phyloP scores from a whole-genome alignment of 2,113 vertebrate species.

The Paradoxurus hermaphroditus region DNA sequence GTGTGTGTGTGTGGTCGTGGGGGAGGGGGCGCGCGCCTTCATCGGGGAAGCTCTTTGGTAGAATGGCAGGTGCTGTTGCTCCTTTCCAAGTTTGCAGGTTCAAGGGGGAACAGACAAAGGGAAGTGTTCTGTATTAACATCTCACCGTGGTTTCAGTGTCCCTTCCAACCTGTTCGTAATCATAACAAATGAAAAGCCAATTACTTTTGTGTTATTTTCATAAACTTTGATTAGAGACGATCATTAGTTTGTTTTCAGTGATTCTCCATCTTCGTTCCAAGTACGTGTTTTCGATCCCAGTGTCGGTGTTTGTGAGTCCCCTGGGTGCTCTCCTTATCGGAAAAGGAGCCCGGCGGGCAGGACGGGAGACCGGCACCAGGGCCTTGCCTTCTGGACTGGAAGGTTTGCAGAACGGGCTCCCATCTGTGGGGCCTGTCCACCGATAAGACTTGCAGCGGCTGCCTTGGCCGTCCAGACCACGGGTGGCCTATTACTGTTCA shows the following conservation, averaged over 20 bases:
- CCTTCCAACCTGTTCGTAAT: not conserved
- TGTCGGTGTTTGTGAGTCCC: not conserved
- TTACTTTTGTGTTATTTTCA: not conserved
- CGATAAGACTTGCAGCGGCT: slow-evolving; percentile 82
- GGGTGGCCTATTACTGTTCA: slow-evolving; percentile 67
- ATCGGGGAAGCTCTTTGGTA: not conserved
- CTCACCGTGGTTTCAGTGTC: not conserved
- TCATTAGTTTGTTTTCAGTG: not conserved
- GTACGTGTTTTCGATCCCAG: fast-evolving
- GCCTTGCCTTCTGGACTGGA: slow-evolving; percentile 74
- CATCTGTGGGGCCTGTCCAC: slow-evolving; percentile 86
- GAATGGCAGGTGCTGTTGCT: not conserved
- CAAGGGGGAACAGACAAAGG: not conserved
- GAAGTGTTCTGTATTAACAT: not conserved
- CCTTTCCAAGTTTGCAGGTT: slow-evolving; percentile 37
- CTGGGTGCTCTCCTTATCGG: not conserved
- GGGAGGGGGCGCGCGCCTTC: fast-evolving
- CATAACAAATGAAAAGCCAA: not conserved
- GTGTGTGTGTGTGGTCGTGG: not conserved
- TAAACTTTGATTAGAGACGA: not conserved
- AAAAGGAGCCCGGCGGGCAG: slow-evolving; percentile 64
- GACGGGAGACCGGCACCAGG: slow-evolving; percentile 80
- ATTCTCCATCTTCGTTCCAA: not conserved
- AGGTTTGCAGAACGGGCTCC: slow-evolving; percentile 82
- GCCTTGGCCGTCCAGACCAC: slow-evolving; percentile 69